Conservation (phyloP, 2,888 invertebrate species). For the Drosophila kuntzei region DNA sequence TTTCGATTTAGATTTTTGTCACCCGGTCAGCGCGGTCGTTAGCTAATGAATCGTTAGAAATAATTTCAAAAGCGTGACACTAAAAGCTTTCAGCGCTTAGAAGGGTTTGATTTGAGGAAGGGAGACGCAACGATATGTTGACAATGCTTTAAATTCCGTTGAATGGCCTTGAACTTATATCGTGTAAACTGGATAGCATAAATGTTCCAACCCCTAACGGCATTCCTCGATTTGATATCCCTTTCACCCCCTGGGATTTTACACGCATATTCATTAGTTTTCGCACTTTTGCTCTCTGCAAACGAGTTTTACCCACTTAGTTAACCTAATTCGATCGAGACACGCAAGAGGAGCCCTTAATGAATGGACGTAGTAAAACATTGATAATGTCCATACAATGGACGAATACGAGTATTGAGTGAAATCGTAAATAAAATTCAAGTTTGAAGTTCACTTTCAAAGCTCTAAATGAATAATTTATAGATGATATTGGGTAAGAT, state of each 20-base stretch:
- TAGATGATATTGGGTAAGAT: no score
- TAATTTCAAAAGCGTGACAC: constrained; percentile 56
- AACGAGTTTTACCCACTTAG: constrained; percentile 66
- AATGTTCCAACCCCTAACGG: constrained; percentile 3
- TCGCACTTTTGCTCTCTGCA: constrained; percentile 52
- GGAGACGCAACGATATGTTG: neutral
- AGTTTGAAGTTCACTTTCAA: neutral
- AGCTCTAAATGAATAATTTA: no score
- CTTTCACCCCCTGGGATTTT: constrained; percentile 34
- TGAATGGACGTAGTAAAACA: constrained; percentile 61
- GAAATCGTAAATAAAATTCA: neutral
- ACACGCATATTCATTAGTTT: constrained; percentile 65
- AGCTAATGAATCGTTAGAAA: constrained; percentile 41
- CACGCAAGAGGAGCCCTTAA: constrained; percentile 65
- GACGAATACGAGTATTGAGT: neutral
- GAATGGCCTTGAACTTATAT: constrained; percentile 72
- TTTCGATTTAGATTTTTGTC: constrained; percentile 34
- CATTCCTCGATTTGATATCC: neutral
- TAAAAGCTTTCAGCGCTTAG: constrained; percentile 24
- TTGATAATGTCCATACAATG: constrained; percentile 37
- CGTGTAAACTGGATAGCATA: constrained; percentile 35
- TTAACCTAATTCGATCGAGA: constrained; percentile 70
- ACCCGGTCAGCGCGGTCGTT: constrained; percentile 8
- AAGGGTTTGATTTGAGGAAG: neutral
- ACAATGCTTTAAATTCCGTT: constrained; percentile 38